Percentiles rank a stretch among this genome's conserved stretches.
Evolutionary conservation across 1,140 invertebrate species (phyloP).

Genomic region (Vanessa tameamea): DNA sequence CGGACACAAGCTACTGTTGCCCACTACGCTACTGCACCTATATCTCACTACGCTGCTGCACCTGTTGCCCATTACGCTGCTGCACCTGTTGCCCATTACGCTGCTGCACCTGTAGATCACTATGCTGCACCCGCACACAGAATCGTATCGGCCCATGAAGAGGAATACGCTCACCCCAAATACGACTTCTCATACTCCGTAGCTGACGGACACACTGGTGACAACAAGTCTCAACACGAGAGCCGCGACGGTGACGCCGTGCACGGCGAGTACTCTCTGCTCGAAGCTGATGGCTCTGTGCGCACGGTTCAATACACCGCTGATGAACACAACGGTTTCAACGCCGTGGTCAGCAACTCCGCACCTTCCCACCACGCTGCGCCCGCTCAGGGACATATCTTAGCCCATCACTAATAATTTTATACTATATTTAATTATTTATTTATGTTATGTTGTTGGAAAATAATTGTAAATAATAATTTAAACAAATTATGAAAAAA

Average conservation of each 20-base stretch:
- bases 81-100: conserved; percentile 33
- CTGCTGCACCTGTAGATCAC: conserved; percentile 47
- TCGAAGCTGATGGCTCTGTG: conserved; percentile 81
- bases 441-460: too few relatives aligned
- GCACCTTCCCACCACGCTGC: conserved; percentile 52
- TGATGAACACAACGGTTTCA: conserved; percentile 80
- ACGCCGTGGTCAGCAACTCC: conserved; percentile 81
- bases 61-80: conserved; percentile 37
- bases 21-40: conserved; percentile 7
- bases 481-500: too few relatives aligned
- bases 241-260: conserved; percentile 79
- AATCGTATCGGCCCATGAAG: conserved; percentile 31
- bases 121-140: conserved; percentile 43
- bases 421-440: neutral
- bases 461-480: too few relatives aligned
- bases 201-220: conserved; percentile 78
- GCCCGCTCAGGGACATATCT: conserved; percentile 37
- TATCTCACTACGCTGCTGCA: conserved; percentile 34
- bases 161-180: conserved; percentile 50
- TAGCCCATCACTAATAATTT: conserved; percentile 32
- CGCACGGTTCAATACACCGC: conserved; percentile 80
- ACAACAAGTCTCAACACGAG: conserved; percentile 81
- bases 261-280: conserved; percentile 80
- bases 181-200: conserved; percentile 72
- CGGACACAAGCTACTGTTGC: conserved; percentile 34